Base-by-base conservation (phyloP, 2,113 vertebrate genomes). In the Toxotes jaculatrix region DNA sequence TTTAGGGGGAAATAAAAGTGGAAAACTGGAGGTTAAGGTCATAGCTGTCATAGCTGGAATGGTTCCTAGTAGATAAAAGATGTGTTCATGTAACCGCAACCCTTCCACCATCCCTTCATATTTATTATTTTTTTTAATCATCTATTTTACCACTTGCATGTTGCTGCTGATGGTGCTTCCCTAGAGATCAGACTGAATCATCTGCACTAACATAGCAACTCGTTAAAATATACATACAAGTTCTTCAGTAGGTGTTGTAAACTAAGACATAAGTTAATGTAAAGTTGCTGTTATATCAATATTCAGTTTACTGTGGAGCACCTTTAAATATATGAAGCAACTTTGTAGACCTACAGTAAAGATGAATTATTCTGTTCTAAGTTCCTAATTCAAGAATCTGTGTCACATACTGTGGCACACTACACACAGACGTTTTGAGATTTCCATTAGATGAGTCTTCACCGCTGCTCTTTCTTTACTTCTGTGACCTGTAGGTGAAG, bases 401-500 rank as follows among this genome's bases (percentile, higher is more conserved):
- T 45, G 42, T 45, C 10, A 57, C 27, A 13, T 17, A 38, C 70
- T 2, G 31, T 14, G 36, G 13, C 36, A 61, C 5, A 17, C 42
- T 45, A 51, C 42, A 16, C 27, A 61, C 7, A 55, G 13, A 53
- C 4, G 21, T 53, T 55, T 62, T 27, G 19, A 65, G 38, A 47
- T 77, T 73, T 56, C 49, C 47, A 34, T 70, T 0, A 36, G 23
- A 49, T 13, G 66, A 51, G 42, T 56, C 32, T 36, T 14, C 31
- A 64, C 55, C 55, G n/a, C 19, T 51, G 12, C 13, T 47, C n/a
- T 34, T 9, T 27, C 13, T 70, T 40, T 73, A 32, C 38, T 72
- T 49, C 27, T 5, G 27, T 70, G 61, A 80, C 40, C 57, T 63
- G 59, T 21, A 36, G 59, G 43, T 70, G 57, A 66, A 14, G 42